These are phyloP conservation scores for Xenopus petersii DNA, from an alignment of 2,797 vertebrate genomes.

Conservation along the genomic window DNA sequence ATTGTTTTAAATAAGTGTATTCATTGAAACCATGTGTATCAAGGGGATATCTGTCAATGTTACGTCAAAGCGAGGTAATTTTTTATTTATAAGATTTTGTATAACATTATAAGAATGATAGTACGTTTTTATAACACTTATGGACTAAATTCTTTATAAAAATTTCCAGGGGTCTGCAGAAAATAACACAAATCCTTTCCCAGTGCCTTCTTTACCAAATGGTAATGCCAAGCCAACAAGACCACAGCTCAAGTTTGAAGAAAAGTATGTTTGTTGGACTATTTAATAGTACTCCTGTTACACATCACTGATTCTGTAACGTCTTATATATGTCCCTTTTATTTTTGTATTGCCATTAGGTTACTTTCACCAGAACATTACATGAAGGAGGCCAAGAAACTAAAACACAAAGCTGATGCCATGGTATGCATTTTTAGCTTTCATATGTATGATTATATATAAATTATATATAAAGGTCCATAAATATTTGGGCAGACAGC, in stretches of 20 bases:
- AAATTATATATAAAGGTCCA: no score
- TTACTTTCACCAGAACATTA: slow-evolving; percentile 78
- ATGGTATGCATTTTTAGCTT: slow-evolving; percentile 67
- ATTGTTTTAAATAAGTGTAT: no score
- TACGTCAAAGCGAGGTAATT: no score
- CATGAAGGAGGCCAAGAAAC: slow-evolving; percentile 86
- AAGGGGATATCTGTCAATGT: no score
- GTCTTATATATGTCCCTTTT: not conserved
- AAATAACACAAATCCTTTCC: slow-evolving; percentile 58
- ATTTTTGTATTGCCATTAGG: slow-evolving; percentile 59
- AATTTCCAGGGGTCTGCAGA: slow-evolving; percentile 67
- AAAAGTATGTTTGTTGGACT: slow-evolving; percentile 18
- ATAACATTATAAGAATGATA: not conserved
- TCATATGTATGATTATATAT: no score
- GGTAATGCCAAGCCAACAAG: slow-evolving; percentile 66
- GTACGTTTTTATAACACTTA: slow-evolving; percentile 10
- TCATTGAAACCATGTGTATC: no score
- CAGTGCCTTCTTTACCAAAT: slow-evolving; percentile 70
- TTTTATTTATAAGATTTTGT: no score
- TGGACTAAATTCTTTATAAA: slow-evolving; percentile 31
- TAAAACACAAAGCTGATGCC: slow-evolving; percentile 91
- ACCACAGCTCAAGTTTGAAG: slow-evolving; percentile 70
- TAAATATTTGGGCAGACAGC: no score
- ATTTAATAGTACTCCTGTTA: not conserved
- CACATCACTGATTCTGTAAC: no score